phyloP scores from a whole-genome alignment of 2,797 vertebrate species.

The Pangasius mekongensis region DNA sequence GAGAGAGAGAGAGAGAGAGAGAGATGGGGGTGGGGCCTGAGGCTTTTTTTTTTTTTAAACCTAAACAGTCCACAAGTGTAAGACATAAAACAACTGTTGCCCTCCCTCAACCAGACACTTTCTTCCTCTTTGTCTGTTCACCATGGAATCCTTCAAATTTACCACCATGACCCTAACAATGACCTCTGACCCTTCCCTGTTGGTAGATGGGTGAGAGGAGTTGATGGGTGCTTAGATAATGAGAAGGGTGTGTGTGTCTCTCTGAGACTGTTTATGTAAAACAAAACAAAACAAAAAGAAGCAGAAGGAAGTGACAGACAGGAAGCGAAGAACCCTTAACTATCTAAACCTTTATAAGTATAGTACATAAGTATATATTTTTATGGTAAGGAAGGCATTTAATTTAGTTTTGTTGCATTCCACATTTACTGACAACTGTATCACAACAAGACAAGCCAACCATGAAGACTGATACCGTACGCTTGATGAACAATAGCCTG shows the following conservation, averaged over 20 bases:
- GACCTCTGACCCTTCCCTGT: constrained; percentile 16
- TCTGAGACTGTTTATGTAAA: neutral
- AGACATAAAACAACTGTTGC: constrained; percentile 20
- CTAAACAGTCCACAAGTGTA: neutral
- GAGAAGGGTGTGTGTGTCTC: constrained; percentile 32
- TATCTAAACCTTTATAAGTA: neutral
- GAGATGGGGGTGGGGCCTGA: neutral
- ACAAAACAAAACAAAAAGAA: neutral
- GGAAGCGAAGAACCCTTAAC: neutral
- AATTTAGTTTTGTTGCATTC: neutral
- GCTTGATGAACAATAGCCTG: neutral
- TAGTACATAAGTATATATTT: neutral
- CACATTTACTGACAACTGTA: neutral
- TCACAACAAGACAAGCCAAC: neutral
- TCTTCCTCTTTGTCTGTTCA: neutral
- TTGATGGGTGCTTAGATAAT: neutral
- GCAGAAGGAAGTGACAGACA: neutral
- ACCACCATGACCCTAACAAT: constrained; percentile 1
- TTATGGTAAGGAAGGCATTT: neutral
- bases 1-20: too few relatives aligned
- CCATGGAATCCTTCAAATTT: constrained; percentile 1
- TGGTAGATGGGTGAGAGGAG: constrained; percentile 1
- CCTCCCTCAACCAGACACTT: neutral
- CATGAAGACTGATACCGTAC: neutral
- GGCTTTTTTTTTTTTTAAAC: neutral